Conservation (phyloP, 1,140 invertebrate species). For the Limonius californicus region DNA sequence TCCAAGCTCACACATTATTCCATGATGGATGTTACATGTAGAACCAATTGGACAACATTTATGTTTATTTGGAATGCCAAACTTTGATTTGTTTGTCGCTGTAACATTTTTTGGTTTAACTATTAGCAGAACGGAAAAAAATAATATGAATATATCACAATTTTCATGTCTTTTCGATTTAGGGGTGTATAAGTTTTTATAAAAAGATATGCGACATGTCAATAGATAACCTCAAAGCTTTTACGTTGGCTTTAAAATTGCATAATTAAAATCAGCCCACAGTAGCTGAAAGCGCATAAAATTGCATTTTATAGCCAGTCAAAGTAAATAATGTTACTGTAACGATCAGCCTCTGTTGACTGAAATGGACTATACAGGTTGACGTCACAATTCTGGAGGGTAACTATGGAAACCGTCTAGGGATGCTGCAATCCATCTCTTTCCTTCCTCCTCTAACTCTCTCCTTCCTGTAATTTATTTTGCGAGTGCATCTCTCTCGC, state of each 20-base stretch:
- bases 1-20: slow-evolving; percentile 20
- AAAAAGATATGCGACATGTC: no score
- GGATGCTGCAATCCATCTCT: slow-evolving; percentile 43
- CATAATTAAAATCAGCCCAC: no score
- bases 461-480: slow-evolving; percentile 41
- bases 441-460: slow-evolving; percentile 36
- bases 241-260: no score
- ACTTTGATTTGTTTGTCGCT: no score
- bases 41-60: background rate
- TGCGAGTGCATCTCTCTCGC: slow-evolving; percentile 24
- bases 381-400: slow-evolving; percentile 40
- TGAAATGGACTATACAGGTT: slow-evolving; percentile 11
- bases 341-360: slow-evolving; percentile 14
- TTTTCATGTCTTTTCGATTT: no score
- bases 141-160: no score
- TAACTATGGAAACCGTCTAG: slow-evolving; percentile 41
- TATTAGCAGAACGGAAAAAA: no score
- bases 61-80: no score
- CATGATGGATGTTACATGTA: slow-evolving; percentile 19
- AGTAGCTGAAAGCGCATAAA: slow-evolving; percentile 4
- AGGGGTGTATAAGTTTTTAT: no score
- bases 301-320: background rate
- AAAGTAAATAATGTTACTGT: slow-evolving; percentile 11
- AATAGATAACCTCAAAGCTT: no score
- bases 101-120: no score